phyloP scores from a whole-genome alignment of 2,113 vertebrate genomes.

The Oceanodroma tethys region DNA sequence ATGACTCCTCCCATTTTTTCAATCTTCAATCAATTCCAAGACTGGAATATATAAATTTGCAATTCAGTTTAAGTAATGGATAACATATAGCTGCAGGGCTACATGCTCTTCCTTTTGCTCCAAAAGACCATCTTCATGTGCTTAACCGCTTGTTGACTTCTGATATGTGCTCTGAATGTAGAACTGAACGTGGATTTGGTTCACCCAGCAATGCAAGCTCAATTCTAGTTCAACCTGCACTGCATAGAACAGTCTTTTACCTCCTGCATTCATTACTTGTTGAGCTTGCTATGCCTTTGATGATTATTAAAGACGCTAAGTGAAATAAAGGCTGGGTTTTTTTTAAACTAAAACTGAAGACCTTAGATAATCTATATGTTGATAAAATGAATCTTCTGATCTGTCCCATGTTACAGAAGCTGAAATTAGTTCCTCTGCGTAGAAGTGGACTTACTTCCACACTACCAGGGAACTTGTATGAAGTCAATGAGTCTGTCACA shows the following conservation, averaged over 20 bases:
- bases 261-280: neutral
- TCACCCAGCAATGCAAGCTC: neutral
- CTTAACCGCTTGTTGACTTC: neutral
- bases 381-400: neutral
- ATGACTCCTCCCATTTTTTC: neutral
- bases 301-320: neutral
- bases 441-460: neutral
- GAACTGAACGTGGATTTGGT: neutral
- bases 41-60: neutral
- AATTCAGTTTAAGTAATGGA: neutral
- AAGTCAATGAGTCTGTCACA: neutral
- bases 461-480: neutral
- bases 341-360: neutral
- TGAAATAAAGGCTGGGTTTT: neutral
- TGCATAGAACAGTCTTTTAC: neutral
- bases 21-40: neutral
- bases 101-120: neutral
- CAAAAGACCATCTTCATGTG: neutral
- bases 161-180: neutral
- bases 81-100: neutral
- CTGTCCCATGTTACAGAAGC: neutral
- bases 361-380: neutral
- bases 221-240: neutral
- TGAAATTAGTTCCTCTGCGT: neutral
- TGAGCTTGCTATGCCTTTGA: neutral